Base-by-base conservation (phyloP, 2,797 vertebrate genomes). In the Acridotheres tristis region DNA sequence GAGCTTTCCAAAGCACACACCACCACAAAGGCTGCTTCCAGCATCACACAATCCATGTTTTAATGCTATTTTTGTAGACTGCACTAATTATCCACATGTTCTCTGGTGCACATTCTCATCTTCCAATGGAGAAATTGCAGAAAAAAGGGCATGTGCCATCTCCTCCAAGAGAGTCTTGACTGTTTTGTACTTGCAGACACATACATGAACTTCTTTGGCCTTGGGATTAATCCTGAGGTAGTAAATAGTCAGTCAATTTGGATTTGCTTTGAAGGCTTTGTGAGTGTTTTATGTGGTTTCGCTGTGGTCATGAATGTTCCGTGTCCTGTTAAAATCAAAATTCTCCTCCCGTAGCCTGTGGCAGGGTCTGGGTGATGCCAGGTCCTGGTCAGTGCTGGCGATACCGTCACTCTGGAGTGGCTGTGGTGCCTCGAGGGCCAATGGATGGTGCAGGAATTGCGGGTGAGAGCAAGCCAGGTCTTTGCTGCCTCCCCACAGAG, bases 191-290 rank as follows among this genome's bases (percentile, higher is more conserved):
- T 80, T 97, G 98, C 96, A 98, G 98, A 98, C 98, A 98, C 85
- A 95, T 90, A 92, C 96, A 93, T 16, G 72, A 97, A 97, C 96
- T 97, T 98, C 97, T 99, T 99, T 98, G 98, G 98, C 98, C 98
- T 97, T 89, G 97, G 97, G 97, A 96, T 98, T 96, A 97, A 98
- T 98, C 97, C 97, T 98, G 99, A 99, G 99, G 99, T 99, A 99
- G 99, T 97, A 98, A 98, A 98, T 91, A 93, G 96, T 93, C 95
- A 85, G 86, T 55, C 78, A 94, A 94, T 61, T 87, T 13, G 61
- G 85, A 96, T 96, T 85, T 91, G 76, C 53, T 89, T 81, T 88
- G 82, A 68, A 88, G 79, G 50, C 81, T 71, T 83, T 88, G 20
- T 5, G 10, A 30, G 75, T 7, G 40, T 19, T 96, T 98, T 98